phyloP scores from a whole-genome alignment of 2,113 vertebrate genomes.

The Antechinus stuartii region DNA sequence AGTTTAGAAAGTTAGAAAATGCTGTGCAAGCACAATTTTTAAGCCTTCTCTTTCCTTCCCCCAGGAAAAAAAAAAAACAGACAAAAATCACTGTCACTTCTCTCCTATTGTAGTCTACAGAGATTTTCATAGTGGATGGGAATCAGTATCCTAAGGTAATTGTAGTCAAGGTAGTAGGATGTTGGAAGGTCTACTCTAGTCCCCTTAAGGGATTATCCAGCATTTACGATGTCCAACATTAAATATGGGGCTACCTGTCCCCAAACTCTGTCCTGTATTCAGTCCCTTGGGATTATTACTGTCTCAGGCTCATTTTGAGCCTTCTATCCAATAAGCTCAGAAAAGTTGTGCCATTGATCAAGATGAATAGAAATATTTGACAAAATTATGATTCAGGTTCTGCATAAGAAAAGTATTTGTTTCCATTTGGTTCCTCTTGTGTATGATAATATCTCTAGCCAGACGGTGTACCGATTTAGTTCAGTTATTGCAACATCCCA shows the following conservation, averaged over 20 bases:
- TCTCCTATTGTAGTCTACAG: not conserved
- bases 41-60: not conserved
- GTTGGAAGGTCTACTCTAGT: conserved; percentile 27
- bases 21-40: conserved; percentile 14
- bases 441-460: not conserved
- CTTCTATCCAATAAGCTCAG: conserved; percentile 35
- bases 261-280: not conserved
- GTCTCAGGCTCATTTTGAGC: not conserved
- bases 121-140: conserved; percentile 44
- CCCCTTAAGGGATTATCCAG: conserved; percentile 6
- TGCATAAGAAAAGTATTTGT: not conserved
- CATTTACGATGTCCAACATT: conserved; percentile 18
- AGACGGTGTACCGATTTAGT: not conserved
- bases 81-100: not conserved
- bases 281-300: not conserved
- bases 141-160: conserved; percentile 54
- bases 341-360: conserved; percentile 32
- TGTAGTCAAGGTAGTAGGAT: conserved; percentile 32
- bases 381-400: conserved; percentile 14
- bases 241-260: not conserved
- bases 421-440: conserved; percentile 9
- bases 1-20: conserved; percentile 50
- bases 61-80: not conserved
- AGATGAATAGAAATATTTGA: conserved; percentile 12
- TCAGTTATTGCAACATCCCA: not conserved